Evolutionary conservation across 1,140 invertebrate species (phyloP).

Genomic region (Whitmania pigra): DNA sequence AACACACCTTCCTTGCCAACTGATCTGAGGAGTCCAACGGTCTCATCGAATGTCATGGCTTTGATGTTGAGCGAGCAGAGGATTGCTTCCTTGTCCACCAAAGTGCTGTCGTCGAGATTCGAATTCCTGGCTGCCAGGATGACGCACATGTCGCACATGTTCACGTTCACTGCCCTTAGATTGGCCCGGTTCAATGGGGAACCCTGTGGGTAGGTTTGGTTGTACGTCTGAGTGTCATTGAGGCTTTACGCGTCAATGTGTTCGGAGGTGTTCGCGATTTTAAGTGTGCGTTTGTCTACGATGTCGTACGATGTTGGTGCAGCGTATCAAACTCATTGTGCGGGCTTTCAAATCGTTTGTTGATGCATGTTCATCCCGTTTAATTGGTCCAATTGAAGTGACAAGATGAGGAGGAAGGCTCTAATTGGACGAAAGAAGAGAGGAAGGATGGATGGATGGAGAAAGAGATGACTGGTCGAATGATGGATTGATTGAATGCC

Average conservation of each 20-base stretch:
- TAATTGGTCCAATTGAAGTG: no score
- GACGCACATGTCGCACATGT: constrained; percentile 93
- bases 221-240: neutral
- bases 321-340: no score
- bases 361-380: no score
- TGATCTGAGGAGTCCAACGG: constrained; percentile 36
- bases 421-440: no score
- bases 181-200: constrained; percentile 91
- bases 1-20: constrained; percentile 29
- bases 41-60: constrained; percentile 91
- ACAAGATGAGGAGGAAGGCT: no score
- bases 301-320: no score
- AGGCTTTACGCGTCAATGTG: neutral
- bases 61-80: constrained; percentile 96
- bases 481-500: no score
- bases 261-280: no score
- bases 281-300: no score
- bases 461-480: no score
- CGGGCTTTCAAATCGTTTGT: no score
- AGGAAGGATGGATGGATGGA: no score
- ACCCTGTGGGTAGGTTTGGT: constrained; percentile 49
- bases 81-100: constrained; percentile 97
- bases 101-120: constrained; percentile 30
- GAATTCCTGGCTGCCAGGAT: constrained; percentile 90
- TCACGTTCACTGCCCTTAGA: constrained; percentile 90